Evolutionary conservation across 2,888 invertebrate species (phyloP).

Genomic region (Fragum sueziense): DNA sequence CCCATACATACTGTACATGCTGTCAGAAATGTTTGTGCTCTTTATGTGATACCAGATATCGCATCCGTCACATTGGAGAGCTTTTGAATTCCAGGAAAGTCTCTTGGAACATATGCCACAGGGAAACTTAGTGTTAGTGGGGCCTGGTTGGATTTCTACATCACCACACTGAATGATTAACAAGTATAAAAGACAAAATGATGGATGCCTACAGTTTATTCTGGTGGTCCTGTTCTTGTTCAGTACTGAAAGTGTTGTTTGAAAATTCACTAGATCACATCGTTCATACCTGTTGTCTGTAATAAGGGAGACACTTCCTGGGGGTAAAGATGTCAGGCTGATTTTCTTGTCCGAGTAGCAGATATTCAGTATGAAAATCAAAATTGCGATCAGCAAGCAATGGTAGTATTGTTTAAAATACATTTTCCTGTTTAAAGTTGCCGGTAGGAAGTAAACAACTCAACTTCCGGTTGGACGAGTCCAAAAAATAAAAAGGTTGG

Average conservation of each 20-base stretch:
- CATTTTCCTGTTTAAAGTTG: background rate
- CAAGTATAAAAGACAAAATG: background rate
- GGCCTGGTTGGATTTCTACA: constrained; percentile 24
- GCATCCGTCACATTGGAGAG: constrained; percentile 32
- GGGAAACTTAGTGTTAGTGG: constrained; percentile 14
- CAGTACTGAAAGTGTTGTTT: background rate
- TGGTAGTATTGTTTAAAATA: background rate
- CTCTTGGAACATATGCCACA: constrained; percentile 24
- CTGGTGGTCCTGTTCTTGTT: background rate
- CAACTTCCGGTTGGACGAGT: constrained; percentile 5
- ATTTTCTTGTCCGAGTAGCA: background rate
- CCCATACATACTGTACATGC: constrained; percentile 10
- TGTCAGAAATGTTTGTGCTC: constrained; percentile 25
- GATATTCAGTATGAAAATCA: background rate
- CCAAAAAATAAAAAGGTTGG: background rate
- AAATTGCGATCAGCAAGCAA: background rate
- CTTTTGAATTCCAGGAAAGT: constrained; percentile 21
- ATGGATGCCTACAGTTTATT: constrained; percentile 2
- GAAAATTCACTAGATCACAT: background rate
- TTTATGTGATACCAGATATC: constrained; percentile 29
- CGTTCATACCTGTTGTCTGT: background rate
- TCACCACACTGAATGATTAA: constrained; percentile 20
- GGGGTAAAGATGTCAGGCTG: background rate
- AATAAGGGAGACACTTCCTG: background rate
- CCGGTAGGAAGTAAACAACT: background rate